phyloP scores from a whole-genome alignment of 2,797 vertebrate genomes.

The Lepidocolaptes lacrymiger region DNA sequence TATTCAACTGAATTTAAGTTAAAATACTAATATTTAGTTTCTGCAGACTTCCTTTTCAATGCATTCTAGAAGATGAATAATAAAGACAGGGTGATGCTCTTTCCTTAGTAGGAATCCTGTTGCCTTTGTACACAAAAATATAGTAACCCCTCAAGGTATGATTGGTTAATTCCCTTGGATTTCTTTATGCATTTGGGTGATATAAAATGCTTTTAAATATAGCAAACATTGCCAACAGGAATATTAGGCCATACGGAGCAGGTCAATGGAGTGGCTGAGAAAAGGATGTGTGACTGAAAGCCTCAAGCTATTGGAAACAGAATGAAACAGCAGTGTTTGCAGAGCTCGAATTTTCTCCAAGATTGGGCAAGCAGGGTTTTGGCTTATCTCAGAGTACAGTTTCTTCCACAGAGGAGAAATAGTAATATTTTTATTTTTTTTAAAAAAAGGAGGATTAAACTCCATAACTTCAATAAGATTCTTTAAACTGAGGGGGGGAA shows the following conservation, averaged over 20 bases:
- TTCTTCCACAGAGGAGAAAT: neutral
- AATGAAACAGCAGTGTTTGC: neutral
- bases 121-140: neutral
- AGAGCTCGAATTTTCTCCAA: neutral
- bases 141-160: neutral
- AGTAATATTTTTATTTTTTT: neutral
- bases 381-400: neutral
- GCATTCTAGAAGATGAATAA: neutral
- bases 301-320: conserved; percentile 18
- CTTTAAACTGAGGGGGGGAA: rapidly evolving
- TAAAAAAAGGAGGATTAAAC: neutral
- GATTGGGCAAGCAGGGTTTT: neutral
- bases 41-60: neutral
- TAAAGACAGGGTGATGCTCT: neutral
- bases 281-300: conserved; percentile 5
- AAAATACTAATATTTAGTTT: conserved; percentile 1
- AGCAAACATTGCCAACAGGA: neutral
- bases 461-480: neutral
- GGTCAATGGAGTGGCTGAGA: conserved; percentile 8
- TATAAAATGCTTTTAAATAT: conserved; percentile 13
- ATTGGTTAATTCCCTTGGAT: neutral
- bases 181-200: conserved; percentile 8
- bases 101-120: neutral
- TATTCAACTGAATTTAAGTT: conserved; percentile 5
- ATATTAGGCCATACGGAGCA: neutral